Conservation (phyloP, 2,888 invertebrate species). For the Anoncus sp. region DNA sequence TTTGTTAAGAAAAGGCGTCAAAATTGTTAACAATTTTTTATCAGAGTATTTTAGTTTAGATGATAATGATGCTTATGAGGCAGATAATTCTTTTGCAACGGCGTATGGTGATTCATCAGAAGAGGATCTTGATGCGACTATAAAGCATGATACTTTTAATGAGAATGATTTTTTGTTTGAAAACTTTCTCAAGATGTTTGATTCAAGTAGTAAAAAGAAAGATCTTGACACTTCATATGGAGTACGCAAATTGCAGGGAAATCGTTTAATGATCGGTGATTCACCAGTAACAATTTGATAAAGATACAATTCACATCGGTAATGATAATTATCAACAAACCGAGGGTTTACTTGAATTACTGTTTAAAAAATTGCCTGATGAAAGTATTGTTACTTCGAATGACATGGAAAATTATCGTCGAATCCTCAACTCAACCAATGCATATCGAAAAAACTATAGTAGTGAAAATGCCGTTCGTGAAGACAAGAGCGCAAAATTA, state of each 20-base stretch:
- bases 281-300: too few relatives aligned
- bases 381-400: not conserved
- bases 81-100: constrained; percentile 8
- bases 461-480: constrained; percentile 19
- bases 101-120: constrained; percentile 80
- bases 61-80: constrained; percentile 71
- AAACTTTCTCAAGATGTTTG: constrained; percentile 25
- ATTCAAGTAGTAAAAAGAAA: too few relatives aligned
- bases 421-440: too few relatives aligned
- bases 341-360: constrained; percentile 54
- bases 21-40: too few relatives aligned
- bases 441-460: too few relatives aligned
- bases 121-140: constrained; percentile 80
- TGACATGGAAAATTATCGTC: constrained; percentile 43
- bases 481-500: constrained; percentile 11
- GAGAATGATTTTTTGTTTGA: constrained; percentile 73
- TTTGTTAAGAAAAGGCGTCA: too few relatives aligned
- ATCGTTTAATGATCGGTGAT: too few relatives aligned
- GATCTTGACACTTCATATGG: too few relatives aligned
- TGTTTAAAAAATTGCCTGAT: constrained; percentile 57
- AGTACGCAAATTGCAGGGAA: too few relatives aligned
- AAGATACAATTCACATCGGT: too few relatives aligned
- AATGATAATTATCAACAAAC: constrained; percentile 40
- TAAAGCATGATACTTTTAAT: too few relatives aligned
- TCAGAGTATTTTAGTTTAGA: constrained; percentile 42